A percentile compares a stretch with the other conserved stretches of the same genome.
Evolutionary conservation across 1,140 invertebrate genomes (phyloP).

Genomic region (Drosophila varians): DNA sequence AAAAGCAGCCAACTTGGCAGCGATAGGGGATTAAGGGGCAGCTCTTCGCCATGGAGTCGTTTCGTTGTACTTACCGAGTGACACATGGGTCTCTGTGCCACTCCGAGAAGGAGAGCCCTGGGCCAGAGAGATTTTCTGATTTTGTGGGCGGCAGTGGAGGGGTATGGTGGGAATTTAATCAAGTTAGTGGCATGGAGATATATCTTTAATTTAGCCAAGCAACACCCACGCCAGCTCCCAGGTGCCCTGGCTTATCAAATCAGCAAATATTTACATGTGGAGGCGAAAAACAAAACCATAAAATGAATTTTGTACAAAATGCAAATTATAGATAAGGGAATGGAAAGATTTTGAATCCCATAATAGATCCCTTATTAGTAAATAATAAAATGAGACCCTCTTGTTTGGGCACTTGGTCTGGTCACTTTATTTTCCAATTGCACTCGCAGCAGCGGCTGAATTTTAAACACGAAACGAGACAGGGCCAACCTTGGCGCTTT

Average conservation of each 20-base stretch:
- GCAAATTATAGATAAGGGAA: not conserved
- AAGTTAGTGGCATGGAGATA: slow-evolving; percentile 4
- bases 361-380: too few relatives aligned
- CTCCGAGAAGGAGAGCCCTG: slow-evolving; percentile 15
- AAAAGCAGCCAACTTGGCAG: slow-evolving; percentile 30
- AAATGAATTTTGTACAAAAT: not conserved
- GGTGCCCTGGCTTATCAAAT: not conserved
- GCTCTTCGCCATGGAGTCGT: too few relatives aligned
- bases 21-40: not conserved
- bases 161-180: slow-evolving; percentile 6
- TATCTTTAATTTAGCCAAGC: not conserved
- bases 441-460: slow-evolving; percentile 27
- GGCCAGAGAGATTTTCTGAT: slow-evolving; percentile 26
- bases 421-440: too few relatives aligned
- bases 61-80: slow-evolving; percentile 28
- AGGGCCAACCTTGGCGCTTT: slow-evolving; percentile 23
- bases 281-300: not conserved
- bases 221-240: not conserved
- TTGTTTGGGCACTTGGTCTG: too few relatives aligned
- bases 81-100: slow-evolving; percentile 31
- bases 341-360: too few relatives aligned
- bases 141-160: slow-evolving; percentile 6
- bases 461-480: slow-evolving; percentile 1
- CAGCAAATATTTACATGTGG: not conserved
- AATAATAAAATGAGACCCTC: too few relatives aligned